These are phyloP conservation scores for Mythimna vitellina DNA, from an alignment of 2,888 invertebrate genomes.

Conservation along the genomic window DNA sequence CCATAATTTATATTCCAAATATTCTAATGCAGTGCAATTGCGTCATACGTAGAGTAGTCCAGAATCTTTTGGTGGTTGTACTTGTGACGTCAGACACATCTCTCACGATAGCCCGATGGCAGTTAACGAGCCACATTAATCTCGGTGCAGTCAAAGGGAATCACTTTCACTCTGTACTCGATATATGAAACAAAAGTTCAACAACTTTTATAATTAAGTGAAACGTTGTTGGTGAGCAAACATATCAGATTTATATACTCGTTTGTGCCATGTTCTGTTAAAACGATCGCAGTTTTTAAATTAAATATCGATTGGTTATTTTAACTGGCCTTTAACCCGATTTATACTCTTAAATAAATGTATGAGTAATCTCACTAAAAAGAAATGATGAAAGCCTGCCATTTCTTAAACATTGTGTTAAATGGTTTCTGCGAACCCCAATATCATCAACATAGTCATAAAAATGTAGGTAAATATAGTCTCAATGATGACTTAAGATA, in stretches of 20 bases:
- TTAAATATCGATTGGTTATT: constrained; percentile 29
- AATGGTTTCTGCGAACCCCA: not conserved
- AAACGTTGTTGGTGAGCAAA: constrained; percentile 58
- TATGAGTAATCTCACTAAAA: not conserved
- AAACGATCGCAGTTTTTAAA: constrained; percentile 30
- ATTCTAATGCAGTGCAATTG: constrained; percentile 75
- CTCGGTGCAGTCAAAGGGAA: constrained; percentile 75
- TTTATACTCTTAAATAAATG: not conserved
- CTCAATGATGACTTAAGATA: not conserved
- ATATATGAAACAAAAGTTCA: constrained; percentile 67
- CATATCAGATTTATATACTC: constrained; percentile 50
- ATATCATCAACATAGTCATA: constrained; percentile 10
- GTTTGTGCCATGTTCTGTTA: constrained; percentile 35
- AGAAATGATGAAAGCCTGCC: not conserved
- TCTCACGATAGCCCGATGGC: constrained; percentile 70
- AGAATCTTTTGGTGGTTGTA: constrained; percentile 66
- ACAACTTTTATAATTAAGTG: constrained; percentile 69
- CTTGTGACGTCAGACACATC: constrained; percentile 75
- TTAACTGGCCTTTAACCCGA: constrained; percentile 21
- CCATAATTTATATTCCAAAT: constrained; percentile 76
- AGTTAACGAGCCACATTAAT: constrained; percentile 76
- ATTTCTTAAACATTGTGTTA: not conserved
- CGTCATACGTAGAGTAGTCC: constrained; percentile 72
- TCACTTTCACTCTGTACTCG: constrained; percentile 80
- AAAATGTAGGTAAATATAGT: constrained; percentile 12